Conservation (phyloP, 2,888 invertebrate species). For the Holacanthella duospinosa region DNA sequence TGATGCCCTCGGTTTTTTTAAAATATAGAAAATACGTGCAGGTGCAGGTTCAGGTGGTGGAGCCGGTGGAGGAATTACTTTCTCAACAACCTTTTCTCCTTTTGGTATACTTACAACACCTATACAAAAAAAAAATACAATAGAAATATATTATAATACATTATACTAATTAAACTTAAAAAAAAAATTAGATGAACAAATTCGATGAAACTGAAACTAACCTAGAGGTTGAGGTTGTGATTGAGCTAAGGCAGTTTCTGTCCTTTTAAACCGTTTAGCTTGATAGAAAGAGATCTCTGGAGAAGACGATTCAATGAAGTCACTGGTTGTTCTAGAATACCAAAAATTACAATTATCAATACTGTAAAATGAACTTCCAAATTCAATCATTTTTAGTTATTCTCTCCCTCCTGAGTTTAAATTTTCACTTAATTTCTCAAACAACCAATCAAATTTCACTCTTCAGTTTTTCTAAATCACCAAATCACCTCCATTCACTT, state of each 20-base stretch:
- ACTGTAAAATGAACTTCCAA: not conserved
- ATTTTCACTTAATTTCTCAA: too few species aligned
- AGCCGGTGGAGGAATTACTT: not conserved
- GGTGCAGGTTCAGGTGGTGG: slow-evolving; percentile 7
- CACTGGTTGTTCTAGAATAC: slow-evolving; percentile 29
- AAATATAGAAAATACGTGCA: slow-evolving; percentile 32
- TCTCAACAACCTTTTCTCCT: not conserved
- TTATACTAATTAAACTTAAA: too few species aligned
- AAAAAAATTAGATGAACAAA: too few species aligned
- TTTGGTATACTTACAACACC: too few species aligned
- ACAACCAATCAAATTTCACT: too few species aligned
- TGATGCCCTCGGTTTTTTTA: slow-evolving; percentile 44
- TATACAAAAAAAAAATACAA: not conserved
- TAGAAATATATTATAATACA: not conserved
- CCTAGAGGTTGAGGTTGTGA: not conserved
- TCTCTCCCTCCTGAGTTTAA: too few species aligned
- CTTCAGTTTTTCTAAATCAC: too few species aligned
- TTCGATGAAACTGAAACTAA: not conserved
- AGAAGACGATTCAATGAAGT: slow-evolving; percentile 33
- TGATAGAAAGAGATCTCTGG: slow-evolving; percentile 38
- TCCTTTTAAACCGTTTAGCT: slow-evolving; percentile 32
- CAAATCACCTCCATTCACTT: too few species aligned
- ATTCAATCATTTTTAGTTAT: too few species aligned
- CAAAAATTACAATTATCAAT: not conserved
- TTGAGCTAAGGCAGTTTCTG: slow-evolving; percentile 14